phyloP scores from a whole-genome alignment of 1,140 invertebrate genomes.

The Panagrolaimus sp. region DNA sequence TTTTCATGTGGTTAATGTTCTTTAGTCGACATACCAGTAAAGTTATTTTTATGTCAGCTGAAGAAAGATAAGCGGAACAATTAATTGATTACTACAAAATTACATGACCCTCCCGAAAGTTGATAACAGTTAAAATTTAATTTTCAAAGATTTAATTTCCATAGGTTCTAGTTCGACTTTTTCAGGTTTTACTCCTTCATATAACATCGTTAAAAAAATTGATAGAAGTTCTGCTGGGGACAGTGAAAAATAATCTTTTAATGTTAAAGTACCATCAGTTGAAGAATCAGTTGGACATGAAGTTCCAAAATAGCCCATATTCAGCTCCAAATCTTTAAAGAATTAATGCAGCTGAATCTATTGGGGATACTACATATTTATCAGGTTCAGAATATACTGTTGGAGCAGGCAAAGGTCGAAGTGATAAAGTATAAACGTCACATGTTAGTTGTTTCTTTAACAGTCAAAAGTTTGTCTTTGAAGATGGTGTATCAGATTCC shows the following conservation, averaged over 20 bases:
- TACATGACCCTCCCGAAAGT: too few species aligned
- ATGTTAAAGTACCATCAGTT: not conserved
- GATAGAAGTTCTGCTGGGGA: not conserved
- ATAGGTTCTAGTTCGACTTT: not conserved
- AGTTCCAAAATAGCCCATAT: not conserved
- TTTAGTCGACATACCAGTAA: too few species aligned
- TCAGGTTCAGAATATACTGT: not conserved
- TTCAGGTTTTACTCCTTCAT: not conserved
- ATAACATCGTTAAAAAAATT: not conserved
- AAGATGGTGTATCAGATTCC: too few species aligned
- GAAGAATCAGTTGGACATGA: not conserved
- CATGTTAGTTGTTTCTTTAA: not conserved
- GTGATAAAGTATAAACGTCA: not conserved
- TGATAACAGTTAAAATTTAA: not conserved
- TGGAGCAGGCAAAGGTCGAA: not conserved
- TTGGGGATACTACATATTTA: not conserved
- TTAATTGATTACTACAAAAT: too few species aligned
- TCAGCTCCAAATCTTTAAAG: not conserved
- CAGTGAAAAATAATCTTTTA: not conserved
- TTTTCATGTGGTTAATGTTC: too few species aligned
- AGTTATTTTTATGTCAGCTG: too few species aligned
- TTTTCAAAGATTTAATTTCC: slow-evolving; percentile 1
- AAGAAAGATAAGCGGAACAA: too few species aligned
- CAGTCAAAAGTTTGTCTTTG: not conserved
- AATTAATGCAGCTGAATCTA: not conserved